phyloP scores from a whole-genome alignment of 2,113 vertebrate species.

The Mastomys natalensis region DNA sequence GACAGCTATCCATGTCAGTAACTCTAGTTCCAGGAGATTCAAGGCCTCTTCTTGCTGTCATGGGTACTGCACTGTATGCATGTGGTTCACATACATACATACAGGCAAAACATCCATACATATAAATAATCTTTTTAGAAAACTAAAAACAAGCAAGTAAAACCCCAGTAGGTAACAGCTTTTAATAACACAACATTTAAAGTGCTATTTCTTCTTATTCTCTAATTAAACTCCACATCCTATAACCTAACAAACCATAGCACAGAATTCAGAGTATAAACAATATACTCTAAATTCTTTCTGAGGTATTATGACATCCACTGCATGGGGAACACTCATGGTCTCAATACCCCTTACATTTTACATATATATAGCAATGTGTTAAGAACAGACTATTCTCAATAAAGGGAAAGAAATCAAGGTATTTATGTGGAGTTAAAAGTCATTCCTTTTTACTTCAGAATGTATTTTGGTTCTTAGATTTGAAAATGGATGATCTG shows the following conservation, averaged over 20 bases:
- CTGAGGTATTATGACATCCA: not conserved
- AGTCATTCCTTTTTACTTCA: not conserved
- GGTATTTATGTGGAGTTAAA: not conserved
- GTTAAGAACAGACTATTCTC: not conserved
- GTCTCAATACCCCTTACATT: not conserved
- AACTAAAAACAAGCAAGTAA: not conserved
- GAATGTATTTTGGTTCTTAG: conserved; percentile 13
- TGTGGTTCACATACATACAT: not conserved
- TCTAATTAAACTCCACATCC: not conserved
- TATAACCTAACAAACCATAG: not conserved
- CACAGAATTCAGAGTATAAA: not conserved
- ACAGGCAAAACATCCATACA: not conserved
- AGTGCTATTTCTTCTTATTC: not conserved
- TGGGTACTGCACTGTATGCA: not conserved
- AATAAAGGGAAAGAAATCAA: conserved; percentile 2
- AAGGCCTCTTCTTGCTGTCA: not conserved
- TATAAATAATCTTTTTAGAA: not conserved
- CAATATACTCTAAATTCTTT: not conserved
- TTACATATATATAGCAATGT: not conserved
- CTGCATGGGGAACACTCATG: not conserved
- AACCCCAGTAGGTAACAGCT: not conserved
- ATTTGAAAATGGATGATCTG: conserved; percentile 24
- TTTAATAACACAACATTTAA: not conserved
- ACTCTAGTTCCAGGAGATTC: not conserved
- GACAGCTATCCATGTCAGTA: not conserved